Conservation (phyloP, 2,888 invertebrate species). For the Synanthedon andrenaeformis region DNA sequence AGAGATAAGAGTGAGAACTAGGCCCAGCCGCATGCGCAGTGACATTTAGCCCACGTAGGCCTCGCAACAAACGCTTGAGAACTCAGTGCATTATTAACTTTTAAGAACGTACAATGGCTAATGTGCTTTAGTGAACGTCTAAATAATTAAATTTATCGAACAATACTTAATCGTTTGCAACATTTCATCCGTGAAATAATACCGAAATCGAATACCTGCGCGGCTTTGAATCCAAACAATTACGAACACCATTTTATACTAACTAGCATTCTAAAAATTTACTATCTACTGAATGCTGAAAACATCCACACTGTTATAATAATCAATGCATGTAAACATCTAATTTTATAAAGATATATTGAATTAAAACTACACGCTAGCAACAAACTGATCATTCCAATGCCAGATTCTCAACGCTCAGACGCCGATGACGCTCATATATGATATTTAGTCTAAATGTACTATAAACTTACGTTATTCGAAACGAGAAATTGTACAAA, state of each 20-base stretch:
- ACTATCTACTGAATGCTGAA: constrained; percentile 65
- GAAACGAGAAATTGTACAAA: too few species aligned
- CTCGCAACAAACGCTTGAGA: constrained; percentile 14
- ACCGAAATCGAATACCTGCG: neutral
- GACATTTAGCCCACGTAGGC: neutral
- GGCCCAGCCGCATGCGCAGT: too few species aligned
- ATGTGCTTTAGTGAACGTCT: constrained; percentile 8
- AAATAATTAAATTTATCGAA: constrained; percentile 2
- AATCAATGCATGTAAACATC: constrained; percentile 60
- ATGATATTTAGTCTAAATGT: too few species aligned
- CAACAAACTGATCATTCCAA: constrained; percentile 42
- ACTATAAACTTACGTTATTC: too few species aligned
- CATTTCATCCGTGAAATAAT: constrained; percentile 2
- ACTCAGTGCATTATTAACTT: constrained; percentile 55
- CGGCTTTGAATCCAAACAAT: constrained; percentile 15
- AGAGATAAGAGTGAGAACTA: too few species aligned
- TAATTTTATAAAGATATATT: constrained; percentile 47
- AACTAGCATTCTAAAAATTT: constrained; percentile 70
- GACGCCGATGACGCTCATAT: neutral
- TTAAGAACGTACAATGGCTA: constrained; percentile 21
- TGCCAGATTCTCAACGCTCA: constrained; percentile 17
- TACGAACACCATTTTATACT: constrained; percentile 59
- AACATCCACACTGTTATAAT: constrained; percentile 39
- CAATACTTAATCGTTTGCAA: neutral
- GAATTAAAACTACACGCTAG: constrained; percentile 56